Evolutionary conservation across 2,113 vertebrate genomes (phyloP).

Genomic region (Chamaea fasciata): DNA sequence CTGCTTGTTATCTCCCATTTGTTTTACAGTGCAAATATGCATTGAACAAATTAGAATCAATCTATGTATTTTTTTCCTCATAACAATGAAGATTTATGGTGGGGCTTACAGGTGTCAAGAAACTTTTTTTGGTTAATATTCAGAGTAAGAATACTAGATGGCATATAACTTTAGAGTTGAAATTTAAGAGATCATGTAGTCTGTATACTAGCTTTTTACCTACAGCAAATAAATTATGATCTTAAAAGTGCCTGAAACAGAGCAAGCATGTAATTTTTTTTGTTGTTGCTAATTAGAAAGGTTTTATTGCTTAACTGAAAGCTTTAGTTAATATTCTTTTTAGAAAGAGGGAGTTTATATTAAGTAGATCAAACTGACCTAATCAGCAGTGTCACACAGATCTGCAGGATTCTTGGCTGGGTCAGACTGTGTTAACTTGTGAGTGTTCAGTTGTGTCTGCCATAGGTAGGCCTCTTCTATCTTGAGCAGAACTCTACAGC

Average conservation of each 20-base stretch:
- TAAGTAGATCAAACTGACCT: not conserved
- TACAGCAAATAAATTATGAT: constrained; percentile 87
- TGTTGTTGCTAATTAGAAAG: constrained; percentile 52
- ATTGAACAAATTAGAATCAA: constrained; percentile 66
- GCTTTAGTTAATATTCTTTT: not conserved
- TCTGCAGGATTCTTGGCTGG: not conserved
- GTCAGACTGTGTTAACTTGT: not conserved
- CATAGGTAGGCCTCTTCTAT: not conserved
- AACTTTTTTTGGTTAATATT: constrained; percentile 64
- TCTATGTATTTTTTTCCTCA: constrained; percentile 43
- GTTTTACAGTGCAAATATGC: constrained; percentile 73
- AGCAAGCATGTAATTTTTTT: constrained; percentile 66
- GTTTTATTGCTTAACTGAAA: not conserved
- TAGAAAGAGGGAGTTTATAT: not conserved
- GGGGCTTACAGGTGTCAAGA: constrained; percentile 69
- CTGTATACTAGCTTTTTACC: constrained; percentile 88
- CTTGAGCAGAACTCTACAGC: not conserved
- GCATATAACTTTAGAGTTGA: constrained; percentile 77
- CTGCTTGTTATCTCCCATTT: constrained; percentile 68
- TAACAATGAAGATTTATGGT: constrained; percentile 62
- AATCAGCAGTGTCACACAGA: not conserved
- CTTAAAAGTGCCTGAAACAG: constrained; percentile 88
- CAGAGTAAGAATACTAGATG: constrained; percentile 73
- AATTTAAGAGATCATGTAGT: constrained; percentile 80
- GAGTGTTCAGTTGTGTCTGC: not conserved